These are phyloP conservation scores for Campoplex nolae DNA, from an alignment of 2,888 invertebrate genomes.

Conservation along the genomic window DNA sequence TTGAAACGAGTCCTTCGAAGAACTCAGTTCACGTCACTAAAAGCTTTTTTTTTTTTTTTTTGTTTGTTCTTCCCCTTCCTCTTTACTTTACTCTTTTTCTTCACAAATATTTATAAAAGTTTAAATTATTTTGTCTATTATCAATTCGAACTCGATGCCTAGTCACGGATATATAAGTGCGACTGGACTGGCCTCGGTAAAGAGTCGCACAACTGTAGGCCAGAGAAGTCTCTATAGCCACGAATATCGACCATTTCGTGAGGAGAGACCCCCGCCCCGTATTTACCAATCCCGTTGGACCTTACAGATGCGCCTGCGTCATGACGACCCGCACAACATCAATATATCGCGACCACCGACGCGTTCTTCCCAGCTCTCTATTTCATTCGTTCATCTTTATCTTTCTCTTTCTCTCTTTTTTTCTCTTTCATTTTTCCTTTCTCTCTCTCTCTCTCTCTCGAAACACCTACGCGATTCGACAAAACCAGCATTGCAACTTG, in stretches of 20 bases:
- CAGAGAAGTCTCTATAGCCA: slow-evolving; percentile 78
- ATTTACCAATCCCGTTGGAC: slow-evolving; percentile 72
- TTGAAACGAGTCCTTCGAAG: neutral
- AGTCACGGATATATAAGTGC: slow-evolving; percentile 61
- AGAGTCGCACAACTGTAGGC: slow-evolving; percentile 81
- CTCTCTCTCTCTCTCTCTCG: neutral
- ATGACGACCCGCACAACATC: slow-evolving; percentile 76
- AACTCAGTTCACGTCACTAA: slow-evolving; percentile 27
- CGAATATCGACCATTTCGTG: slow-evolving; percentile 82
- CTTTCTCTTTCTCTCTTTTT: neutral
- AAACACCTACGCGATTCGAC: slow-evolving; percentile 51
- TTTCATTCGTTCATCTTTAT: neutral
- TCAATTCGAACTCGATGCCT: slow-evolving; percentile 31
- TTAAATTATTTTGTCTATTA: neutral
- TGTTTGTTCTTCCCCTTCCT: neutral
- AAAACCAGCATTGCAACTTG: slow-evolving; percentile 60
- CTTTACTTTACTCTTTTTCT: neutral
- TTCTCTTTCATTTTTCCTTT: neutral
- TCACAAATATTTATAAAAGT: neutral
- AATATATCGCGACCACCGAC: slow-evolving; percentile 74
- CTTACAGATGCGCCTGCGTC: slow-evolving; percentile 78
- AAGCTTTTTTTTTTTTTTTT: neutral
- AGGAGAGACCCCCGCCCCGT: slow-evolving; percentile 78
- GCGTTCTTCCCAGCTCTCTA: slow-evolving; percentile 37
- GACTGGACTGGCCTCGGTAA: slow-evolving; percentile 76